These are phyloP conservation scores for Lutjanus argentimaculatus DNA, from an alignment of 2,797 vertebrate species.

Conservation along the genomic window DNA sequence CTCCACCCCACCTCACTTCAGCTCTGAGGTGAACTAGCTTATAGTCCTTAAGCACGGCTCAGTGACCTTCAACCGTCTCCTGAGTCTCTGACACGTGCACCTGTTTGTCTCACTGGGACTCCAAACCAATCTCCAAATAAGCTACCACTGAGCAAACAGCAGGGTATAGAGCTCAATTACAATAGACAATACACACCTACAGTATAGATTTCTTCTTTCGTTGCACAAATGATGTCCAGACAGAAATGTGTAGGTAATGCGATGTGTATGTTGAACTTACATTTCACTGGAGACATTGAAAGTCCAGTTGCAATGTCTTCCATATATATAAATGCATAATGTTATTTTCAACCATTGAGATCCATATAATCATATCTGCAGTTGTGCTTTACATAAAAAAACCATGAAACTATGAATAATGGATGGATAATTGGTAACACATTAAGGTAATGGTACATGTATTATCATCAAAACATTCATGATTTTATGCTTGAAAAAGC, in stretches of 20 bases:
- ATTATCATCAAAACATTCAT: too few species aligned
- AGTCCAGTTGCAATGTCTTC: background rate
- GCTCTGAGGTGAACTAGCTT: constrained; percentile 22
- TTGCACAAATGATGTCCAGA: background rate
- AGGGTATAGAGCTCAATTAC: constrained; percentile 8
- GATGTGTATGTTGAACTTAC: background rate
- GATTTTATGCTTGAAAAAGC: too few species aligned
- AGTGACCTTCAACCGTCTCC: constrained; percentile 60
- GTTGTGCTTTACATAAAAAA: too few species aligned
- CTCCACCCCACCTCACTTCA: constrained; percentile 7
- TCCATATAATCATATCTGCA: background rate
- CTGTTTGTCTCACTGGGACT: constrained; percentile 40
- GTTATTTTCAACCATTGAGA: background rate
- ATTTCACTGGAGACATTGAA: background rate
- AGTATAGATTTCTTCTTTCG: constrained; percentile 21
- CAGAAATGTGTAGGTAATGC: background rate
- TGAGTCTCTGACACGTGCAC: constrained; percentile 30
- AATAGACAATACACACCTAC: constrained; percentile 24
- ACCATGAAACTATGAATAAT: too few species aligned
- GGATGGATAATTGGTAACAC: too few species aligned
- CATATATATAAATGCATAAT: background rate
- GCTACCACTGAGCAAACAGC: background rate
- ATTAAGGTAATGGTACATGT: too few species aligned
- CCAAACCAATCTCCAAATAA: constrained; percentile 32
- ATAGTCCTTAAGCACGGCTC: constrained; percentile 34